Evolutionary conservation across 2,113 vertebrate species (phyloP).

Genomic region (Zapornia atra): DNA sequence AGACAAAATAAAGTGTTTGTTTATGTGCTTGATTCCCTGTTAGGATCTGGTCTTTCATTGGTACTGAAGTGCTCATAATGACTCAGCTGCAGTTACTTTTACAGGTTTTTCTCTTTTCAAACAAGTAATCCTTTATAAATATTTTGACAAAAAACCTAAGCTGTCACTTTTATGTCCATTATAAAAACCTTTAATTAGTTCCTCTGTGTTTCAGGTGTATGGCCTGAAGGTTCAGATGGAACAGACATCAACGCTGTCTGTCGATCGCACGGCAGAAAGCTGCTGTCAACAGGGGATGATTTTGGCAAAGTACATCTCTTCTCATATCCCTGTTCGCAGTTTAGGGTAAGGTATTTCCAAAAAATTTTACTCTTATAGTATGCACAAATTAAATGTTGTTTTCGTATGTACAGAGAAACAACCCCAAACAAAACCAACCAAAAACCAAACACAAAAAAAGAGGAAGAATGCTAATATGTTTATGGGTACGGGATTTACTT

Average conservation of each 20-base stretch:
- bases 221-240: constrained; percentile 97
- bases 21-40: neutral
- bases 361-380: neutral
- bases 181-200: neutral
- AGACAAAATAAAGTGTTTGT: neutral
- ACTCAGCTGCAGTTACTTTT: neutral
- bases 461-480: neutral
- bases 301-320: constrained; percentile 98
- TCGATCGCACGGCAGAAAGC: constrained; percentile 83
- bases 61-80: neutral
- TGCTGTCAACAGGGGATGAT: constrained; percentile 93
- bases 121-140: neutral
- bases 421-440: neutral
- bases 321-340: constrained; percentile 93
- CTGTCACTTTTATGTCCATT: neutral
- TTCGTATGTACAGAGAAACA: neutral
- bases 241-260: constrained; percentile 95
- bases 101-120: neutral
- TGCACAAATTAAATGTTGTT: neutral
- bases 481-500: neutral
- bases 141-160: neutral
- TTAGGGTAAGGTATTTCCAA: constrained; percentile 81
- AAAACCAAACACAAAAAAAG: neutral
- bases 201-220: constrained; percentile 83
- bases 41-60: neutral